Evolutionary conservation across 2,888 invertebrate species (phyloP).

Genomic region (Drosophila cracens): DNA sequence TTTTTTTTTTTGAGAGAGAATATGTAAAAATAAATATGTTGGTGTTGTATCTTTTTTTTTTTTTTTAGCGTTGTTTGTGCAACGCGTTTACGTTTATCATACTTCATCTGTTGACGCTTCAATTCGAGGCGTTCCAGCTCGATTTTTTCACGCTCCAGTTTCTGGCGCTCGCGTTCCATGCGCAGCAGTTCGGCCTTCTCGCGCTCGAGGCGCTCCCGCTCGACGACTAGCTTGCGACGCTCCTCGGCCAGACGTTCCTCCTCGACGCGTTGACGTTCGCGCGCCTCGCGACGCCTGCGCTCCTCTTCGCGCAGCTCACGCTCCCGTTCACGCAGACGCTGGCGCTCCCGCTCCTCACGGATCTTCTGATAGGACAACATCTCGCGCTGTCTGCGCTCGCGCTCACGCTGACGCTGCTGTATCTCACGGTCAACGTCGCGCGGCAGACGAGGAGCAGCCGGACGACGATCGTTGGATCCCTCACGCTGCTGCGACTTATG

Average conservation of each 20-base stretch:
- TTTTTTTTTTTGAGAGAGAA: conserved; percentile 27
- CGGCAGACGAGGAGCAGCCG: conserved; percentile 57
- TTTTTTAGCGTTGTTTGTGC: conserved; percentile 56
- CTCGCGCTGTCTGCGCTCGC: conserved; percentile 86
- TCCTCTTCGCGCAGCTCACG: conserved; percentile 92
- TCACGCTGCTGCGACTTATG: conserved; percentile 64
- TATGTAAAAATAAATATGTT: conserved; percentile 63
- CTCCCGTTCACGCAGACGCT: conserved; percentile 92
- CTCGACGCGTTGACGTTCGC: conserved; percentile 93
- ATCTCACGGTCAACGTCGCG: conserved; percentile 79
- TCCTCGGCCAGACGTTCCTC: conserved; percentile 92
- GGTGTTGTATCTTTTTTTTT: conserved; percentile 51
- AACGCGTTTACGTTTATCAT: conserved; percentile 75
- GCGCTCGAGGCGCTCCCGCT: conserved; percentile 94
- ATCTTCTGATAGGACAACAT: conserved; percentile 93
- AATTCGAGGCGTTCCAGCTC: conserved; percentile 93
- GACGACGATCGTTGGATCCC: conserved; percentile 60
- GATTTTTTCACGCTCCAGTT: conserved; percentile 90
- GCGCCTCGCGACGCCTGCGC: conserved; percentile 91
- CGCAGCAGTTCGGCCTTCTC: conserved; percentile 94
- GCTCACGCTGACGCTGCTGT: conserved; percentile 79
- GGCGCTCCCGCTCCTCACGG: conserved; percentile 91
- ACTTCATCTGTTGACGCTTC: conserved; percentile 92
- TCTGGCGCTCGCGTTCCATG: conserved; percentile 93
- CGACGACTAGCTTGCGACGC: conserved; percentile 91